Base-by-base conservation (phyloP, 2,113 vertebrate genomes). In the Xyrauchen texanus region DNA sequence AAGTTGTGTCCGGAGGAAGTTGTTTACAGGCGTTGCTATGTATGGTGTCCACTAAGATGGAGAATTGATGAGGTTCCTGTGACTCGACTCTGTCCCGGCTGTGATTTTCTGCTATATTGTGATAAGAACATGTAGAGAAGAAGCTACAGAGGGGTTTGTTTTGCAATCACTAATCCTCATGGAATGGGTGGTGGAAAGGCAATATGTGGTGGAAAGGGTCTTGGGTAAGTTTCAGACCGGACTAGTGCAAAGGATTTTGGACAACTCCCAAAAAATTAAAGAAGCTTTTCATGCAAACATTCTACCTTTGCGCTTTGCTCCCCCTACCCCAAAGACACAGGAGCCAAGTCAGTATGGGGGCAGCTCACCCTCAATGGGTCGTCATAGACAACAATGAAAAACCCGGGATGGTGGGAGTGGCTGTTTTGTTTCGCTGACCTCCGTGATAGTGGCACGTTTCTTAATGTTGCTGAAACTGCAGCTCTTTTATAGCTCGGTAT, bases 301-400 rank as follows among this genome's bases (percentile, higher is more conserved):
- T 53, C 51, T 3, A 34, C 21, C 21, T 53, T 68, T 71, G 4
- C 10, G 64, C 64, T 76, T 52, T 9, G 34, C 47, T 77, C n/a
- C 53, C 63, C 51, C 65, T 58, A 12, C 77, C 64, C 64, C 78
- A 66, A 80, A 58, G 42, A 44, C 8, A 13, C 51, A 15, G 53
- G 57, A 63, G 42, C 16, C 49, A 51, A 68, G 73, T 80, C 58
- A 75, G 60, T 69, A 69, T 69, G 68, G 58, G 76, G 58, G 21
- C 57, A 7, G 57, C 49, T 55, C 13, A 11, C 45, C 47, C 73
- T 78, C 68, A 80, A 82, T 80, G 82, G 80, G 10, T 61, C 52
- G 34, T 74, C 57, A 45, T 52, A 62, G 65, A 78, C 87, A 92
- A 90, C 90, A 92, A 84, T 89, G 74, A 90, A 82, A 73, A 81